Base-by-base conservation (phyloP, 1,140 invertebrate genomes). In the Wasmannia auropunctata region DNA sequence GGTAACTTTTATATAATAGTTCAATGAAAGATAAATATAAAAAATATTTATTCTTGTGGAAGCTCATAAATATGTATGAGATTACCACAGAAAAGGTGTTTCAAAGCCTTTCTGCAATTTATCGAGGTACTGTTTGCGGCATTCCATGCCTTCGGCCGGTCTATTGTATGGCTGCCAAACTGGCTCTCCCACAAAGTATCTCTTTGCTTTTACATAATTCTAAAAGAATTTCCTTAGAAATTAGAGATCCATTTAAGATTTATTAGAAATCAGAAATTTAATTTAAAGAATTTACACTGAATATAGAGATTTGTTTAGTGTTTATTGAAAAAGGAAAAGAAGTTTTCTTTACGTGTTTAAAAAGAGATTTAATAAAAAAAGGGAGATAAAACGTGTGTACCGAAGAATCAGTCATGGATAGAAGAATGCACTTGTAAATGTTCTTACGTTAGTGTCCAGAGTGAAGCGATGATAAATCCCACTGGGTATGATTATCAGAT, bases 401-500 rank as follows among this genome's bases (percentile, higher is more conserved):
- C 19, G 3, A 75, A 37, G 8, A 2, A 75, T 56, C 14, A 63
- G 7, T 34, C 1, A 1, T 58, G 16, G 31, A 11, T 4, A 65
- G 34, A 28, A 43, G 3, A 37, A 81, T 34, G 4, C 3, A 43
- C 51, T 63, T 51, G 3, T 25, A 25, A 49, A 16, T 16, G 25
- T 63, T 49, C 77, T 94, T 94, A 98, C 97, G 86, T 97, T 97
- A 8, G 93, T 94, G 94, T 99, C 98, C n/a, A 99, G 95, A 7
- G 98, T 99, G 93, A 99, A 99, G 74, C 99, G 96, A 92, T 99
- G 99, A 95, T 99, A 99, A 89, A 99, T 99, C 75, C 99, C 99
- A 90, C 98, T 97, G 0, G 99, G 99, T 70, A 99, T 96, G 79
- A 99, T 97, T 51, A 99, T 96, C 93, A 99, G 95, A 95, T 99